Evolutionary conservation across 2,113 vertebrate species (phyloP).

Genomic region (Burhinus bistriatus): DNA sequence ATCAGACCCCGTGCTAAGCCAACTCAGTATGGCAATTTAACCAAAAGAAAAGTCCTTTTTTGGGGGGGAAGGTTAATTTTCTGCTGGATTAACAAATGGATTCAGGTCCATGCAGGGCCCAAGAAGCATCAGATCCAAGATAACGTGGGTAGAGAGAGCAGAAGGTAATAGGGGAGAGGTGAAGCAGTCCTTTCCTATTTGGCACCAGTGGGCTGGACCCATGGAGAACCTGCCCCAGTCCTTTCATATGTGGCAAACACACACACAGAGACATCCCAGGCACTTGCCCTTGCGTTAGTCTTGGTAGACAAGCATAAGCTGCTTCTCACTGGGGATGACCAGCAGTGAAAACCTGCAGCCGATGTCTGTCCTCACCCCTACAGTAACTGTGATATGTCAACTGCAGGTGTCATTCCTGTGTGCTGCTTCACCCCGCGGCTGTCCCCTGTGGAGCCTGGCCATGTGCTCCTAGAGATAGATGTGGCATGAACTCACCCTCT

Average conservation of each 20-base stretch:
- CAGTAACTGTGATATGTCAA: background rate
- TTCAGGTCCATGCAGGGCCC: background rate
- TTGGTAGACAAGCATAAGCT: background rate
- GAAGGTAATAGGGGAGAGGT: background rate
- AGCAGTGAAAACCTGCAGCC: background rate
- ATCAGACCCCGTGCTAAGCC: background rate
- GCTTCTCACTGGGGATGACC: background rate
- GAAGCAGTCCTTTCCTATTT: background rate
- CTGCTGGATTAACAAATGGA: background rate
- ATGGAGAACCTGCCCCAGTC: background rate
- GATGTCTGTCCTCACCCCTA: background rate
- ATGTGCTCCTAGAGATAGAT: no score
- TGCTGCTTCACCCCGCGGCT: background rate
- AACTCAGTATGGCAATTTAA: background rate
- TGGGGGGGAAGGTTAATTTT: background rate
- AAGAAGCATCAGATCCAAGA: background rate
- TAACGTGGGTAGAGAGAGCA: accelerated
- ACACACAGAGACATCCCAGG: background rate
- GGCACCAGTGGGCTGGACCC: background rate
- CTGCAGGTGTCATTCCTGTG: background rate
- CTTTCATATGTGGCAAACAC: background rate
- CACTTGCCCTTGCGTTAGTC: background rate
- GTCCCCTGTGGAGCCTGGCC: background rate
- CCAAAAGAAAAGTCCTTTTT: background rate
- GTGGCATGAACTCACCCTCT: background rate